Conservation (phyloP, 2,797 vertebrate genomes). For the Lutjanus argentimaculatus region DNA sequence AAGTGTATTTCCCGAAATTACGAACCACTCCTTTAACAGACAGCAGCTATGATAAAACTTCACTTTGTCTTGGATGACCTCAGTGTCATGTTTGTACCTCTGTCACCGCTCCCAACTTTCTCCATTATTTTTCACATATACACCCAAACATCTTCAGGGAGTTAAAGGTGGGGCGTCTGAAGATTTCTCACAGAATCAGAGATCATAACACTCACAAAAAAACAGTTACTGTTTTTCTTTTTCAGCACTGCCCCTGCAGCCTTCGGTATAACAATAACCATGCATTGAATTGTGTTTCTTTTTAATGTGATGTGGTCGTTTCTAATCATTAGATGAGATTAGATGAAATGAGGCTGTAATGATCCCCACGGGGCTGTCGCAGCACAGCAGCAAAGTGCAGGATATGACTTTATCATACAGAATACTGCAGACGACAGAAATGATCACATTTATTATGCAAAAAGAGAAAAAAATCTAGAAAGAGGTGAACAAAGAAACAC, state of each 20-base stretch:
- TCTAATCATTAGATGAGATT: conserved; percentile 49
- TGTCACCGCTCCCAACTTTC: neutral
- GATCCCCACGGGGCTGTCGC: conserved; percentile 29
- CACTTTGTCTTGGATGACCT: neutral
- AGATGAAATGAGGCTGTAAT: conserved; percentile 40
- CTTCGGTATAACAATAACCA: neutral
- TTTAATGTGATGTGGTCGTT: conserved; percentile 10
- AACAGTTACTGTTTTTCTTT: neutral
- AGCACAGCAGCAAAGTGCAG: conserved; percentile 23
- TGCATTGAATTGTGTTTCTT: conserved; percentile 18
- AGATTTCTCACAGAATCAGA: neutral
- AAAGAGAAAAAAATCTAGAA: neutral
- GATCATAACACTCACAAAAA: neutral
- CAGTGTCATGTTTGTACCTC: neutral
- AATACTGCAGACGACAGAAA: conserved; percentile 24
- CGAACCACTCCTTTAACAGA: neutral
- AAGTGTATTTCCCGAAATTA: neutral
- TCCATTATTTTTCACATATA: neutral
- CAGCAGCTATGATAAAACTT: neutral
- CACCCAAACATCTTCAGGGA: neutral
- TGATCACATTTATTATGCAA: conserved; percentile 9
- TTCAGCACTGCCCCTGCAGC: neutral
- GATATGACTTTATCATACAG: conserved; percentile 23
- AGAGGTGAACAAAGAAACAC: neutral
- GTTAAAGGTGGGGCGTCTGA: neutral